Conservation (phyloP, 2,888 invertebrate species). For the Eristalis arbustorum region DNA sequence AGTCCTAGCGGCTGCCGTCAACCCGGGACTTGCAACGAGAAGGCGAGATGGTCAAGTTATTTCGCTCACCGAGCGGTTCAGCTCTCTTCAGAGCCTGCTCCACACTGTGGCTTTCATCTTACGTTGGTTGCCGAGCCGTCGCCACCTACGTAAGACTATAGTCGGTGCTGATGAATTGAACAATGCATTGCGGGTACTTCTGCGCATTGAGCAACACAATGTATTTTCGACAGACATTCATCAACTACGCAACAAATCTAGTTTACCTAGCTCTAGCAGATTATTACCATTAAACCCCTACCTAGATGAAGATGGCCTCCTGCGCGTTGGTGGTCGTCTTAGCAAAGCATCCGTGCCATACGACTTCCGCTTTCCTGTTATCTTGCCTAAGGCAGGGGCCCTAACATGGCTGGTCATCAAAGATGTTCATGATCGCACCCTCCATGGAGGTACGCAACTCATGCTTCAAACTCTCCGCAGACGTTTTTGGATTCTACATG, state of each 20-base stretch:
- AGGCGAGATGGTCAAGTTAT: background rate
- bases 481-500: no score
- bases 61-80: background rate
- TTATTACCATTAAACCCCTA: background rate
- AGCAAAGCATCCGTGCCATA: background rate
- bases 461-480: no score
- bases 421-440: no score
- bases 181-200: no score
- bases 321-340: no score
- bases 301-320: background rate
- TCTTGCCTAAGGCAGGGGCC: no score
- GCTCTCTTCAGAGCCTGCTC: background rate
- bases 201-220: background rate
- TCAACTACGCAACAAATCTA: no score
- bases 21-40: no score
- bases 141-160: no score
- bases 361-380: background rate
- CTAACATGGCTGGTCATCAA: no score
- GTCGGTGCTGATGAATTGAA: no score
- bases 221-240: slow-evolving; percentile 4
- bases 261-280: background rate
- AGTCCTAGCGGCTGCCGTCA: background rate
- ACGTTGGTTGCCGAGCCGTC: background rate
- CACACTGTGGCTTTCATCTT: background rate
- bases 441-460: no score